Evolutionary conservation across 2,888 invertebrate genomes (phyloP), one percentile per base, ranked within the genome.

Genomic region (Eupithecia subumbrata): DNA sequence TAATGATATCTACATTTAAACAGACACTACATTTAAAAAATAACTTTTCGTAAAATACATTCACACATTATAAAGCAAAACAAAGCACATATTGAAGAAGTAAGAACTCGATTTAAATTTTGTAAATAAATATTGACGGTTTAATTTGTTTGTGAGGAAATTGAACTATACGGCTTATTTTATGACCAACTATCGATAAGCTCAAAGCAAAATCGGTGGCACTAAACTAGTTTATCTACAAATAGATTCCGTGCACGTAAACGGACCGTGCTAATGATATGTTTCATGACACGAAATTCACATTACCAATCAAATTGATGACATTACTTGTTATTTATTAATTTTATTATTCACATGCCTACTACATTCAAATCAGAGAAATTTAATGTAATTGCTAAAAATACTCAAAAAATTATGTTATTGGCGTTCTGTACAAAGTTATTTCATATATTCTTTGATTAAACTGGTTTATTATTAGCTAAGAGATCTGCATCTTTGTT

Each of bases 171-270:
- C 1, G 5, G 2, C 14, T 25, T 14, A 25, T 60, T 64, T 34
- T 34, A 16, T 64, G 34, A 64, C 22, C 69, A 40, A 45, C 30
- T 66, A 69, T 18, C 34, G 22, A 56, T 43, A 67, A 72, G 5
- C 12, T 60, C 12, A 9, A 60, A 25, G 22, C 60, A 60, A 25
- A 22, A 60, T 25, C 5, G 22, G n/a, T 52, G 75, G 81, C 25
- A 71, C 73, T 73, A 75, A 71, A 71, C 72, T 75, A 73, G 71
- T 67, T 73, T 66, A 69, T 76, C 71, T 70, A 72, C 67, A n/a
- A 70, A 74, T 67, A 34, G 34, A 77, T 77, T 77, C 77, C 72
- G 63, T 72, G 69, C 74, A 74, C 74, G 76, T 74, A 74, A 77
- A 72, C 37, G 72, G 48, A 72, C 74, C 70, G 37, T 74, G 70